Evolutionary conservation across 2,888 invertebrate genomes (phyloP), one percentile per base, ranked within the genome.

Genomic region (Amorpha juglandis): DNA sequence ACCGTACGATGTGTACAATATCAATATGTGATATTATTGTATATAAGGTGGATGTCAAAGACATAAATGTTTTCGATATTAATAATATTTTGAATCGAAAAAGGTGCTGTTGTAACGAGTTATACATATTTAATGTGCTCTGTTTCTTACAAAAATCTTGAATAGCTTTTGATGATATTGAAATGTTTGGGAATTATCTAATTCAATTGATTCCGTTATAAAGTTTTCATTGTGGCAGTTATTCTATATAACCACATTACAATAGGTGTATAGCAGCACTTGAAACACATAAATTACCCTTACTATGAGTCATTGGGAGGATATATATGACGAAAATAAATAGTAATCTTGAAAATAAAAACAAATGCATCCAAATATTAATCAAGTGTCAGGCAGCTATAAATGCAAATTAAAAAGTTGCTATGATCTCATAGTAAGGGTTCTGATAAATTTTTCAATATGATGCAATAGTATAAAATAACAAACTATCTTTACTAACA

Each of bases 1-100:
- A 48, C 55, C 53, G 48, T 64, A 64, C 64, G 45, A 71, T 71
- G 70, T 72, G 83, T 87, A 88, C 84, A 84, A 88, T 88, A 88
- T 88, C 85, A 86, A 85, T 73, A 83, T 88, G 89, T 89, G 88
- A 89, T 88, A 87, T 83, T 88, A 87, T 80, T 79, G 80, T 84
- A 82, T 77, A 77, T 83, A 82, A 81, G 72, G 80, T 84, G 87
- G 73, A 82, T 85, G 88, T 88, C 86, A 78, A 86, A 86, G 86
- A 87, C 86, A 86, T 52, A 80, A 38, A 58, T 58, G 58, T 58
- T 58, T 58, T 58, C 58, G 42, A 58, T 58, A 58, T 42, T 58
- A 58, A 58, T 72, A 71, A 69, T 75, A 74, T 71, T 74, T 66
- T 63, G 47, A 45, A 63, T 52, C 50, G 52, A 63, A 47, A 66